Base-by-base conservation (phyloP, 2,113 vertebrate species). In the Lamprologus callipterus region DNA sequence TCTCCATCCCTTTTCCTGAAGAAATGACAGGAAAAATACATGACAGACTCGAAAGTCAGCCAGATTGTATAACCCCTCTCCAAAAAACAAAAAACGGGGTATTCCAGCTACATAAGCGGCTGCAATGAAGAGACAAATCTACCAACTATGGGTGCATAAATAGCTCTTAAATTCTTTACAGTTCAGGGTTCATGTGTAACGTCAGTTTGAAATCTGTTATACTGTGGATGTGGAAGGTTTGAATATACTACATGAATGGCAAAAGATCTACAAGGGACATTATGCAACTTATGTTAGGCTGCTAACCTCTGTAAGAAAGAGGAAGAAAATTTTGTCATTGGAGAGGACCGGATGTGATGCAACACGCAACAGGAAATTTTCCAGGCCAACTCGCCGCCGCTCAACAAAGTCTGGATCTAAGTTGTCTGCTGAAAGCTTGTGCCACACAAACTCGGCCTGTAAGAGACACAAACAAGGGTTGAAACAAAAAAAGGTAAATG, bases 341-440 rank as follows among this genome's bases (percentile, higher is more conserved):
- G 97, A 98, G 83, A 99, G 97, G 75, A 97, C 92, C 13, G 97
- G 96, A 96, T 99, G 98, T 8, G 97, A 98, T 89, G 97, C 97
- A 86, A 99, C 96, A 53, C 98, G 98, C 83, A 99, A 88, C 73
- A 99, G 95, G 89, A 99, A 99, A 94, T 98, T 98, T 94, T 99
- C 98, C 95, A 99, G 95, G 58, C 98, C 98, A 1, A 98, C 97
- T 88, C 98, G 96, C 83, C 98, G 95, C 90, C 98, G 96, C 93
- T 99, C 98, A 81, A 99, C 98, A 94, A 99, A 99, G 92, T 99
- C 98, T 4, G 98, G 98, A 94, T 99, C 98, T 92, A 99, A 97
- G 87, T 99, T 99, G 95, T 99, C 98, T 31, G 98, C 98, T 13
- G 98, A 97, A 17, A 99, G 95, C 89, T 99, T 99, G 94, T 99